A percentile compares a stretch with the other conserved stretches of the same genome.
Conservation (phyloP, 2,113 vertebrate genomes). For the Athene noctua region DNA sequence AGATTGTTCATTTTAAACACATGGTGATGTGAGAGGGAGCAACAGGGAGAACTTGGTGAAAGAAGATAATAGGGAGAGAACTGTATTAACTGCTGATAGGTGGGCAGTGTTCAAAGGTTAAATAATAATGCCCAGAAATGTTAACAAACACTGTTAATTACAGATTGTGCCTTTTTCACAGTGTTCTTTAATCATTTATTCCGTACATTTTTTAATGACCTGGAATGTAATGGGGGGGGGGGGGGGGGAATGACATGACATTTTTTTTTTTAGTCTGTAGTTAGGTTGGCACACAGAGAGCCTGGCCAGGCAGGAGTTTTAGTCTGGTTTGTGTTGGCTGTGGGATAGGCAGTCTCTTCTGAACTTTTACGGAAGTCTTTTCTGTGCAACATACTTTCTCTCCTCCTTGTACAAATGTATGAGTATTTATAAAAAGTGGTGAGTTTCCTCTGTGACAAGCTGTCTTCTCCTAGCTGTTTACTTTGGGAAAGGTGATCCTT, state of each 20-base stretch:
- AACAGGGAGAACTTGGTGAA: background rate
- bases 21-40: background rate
- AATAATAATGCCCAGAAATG: background rate
- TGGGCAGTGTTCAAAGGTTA: background rate
- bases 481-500: background rate
- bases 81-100: background rate
- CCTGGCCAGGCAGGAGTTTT: background rate
- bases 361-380: background rate
- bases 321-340: background rate
- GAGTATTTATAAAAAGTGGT: background rate
- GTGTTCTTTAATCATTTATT: background rate
- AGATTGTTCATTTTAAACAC: background rate
- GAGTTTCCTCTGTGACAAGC: background rate
- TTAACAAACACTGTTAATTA: background rate
- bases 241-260: accelerated
- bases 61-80: background rate
- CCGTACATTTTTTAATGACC: background rate
- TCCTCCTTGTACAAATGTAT: background rate
- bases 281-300: background rate
- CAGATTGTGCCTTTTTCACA: background rate
- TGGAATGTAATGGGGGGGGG: accelerated
- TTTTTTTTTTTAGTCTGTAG: background rate
- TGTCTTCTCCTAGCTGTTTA: background rate
- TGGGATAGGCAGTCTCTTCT: background rate
- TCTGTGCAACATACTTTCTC: background rate